Base-by-base conservation (phyloP, 2,888 invertebrate species). In the Tiphia femorata region DNA sequence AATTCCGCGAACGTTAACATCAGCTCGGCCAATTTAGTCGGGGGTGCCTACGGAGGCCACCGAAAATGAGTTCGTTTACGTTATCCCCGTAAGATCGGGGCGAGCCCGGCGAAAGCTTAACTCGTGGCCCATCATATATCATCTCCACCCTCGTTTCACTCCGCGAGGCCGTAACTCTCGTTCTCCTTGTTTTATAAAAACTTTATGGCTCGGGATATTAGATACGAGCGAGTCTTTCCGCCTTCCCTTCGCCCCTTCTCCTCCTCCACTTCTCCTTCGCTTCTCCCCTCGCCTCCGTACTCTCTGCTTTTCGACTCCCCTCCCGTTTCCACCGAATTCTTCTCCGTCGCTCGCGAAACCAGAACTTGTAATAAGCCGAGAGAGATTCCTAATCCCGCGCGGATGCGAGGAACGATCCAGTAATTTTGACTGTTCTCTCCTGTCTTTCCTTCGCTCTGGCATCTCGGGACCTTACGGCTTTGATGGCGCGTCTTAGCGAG, bases 71-170 rank as follows among this genome's bases (percentile, higher is more conserved):
- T 62, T 62, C 50, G 56, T 62, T 53, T 56, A 55, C 53, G 47
- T 70, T 55, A 53, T 37, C 46, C n/a, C n/a, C 53, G 51, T 46
- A 59, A 64, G 54, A 63, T 58, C 51, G n/a, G n/a, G n/a, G n/a
- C n/a, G n/a, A 59, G 52, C 44, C 52, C 67, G 67, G 59, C 64
- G 71, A 71, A 72, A 75, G 73, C 75, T 75, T 67, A 69, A 74
- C 71, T 75, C 68, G 68, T 54, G 40, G 60, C 64, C n/a, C 59
- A 66, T 75, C 72, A 61, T 75, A 76, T 67, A 73, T 75, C 72
- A 76, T 73, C 57, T 58, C 47, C 58, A 23, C 48, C 50, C 53
- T 64, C 41, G 62, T 46, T 50, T 55, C 49, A 49, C 58, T 61
- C 51, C 37, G 47, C 43, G 41, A 56, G 51, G 48, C 48, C 67